phyloP scores from a whole-genome alignment of 2,888 invertebrate genomes.

The Chrysolina americana region DNA sequence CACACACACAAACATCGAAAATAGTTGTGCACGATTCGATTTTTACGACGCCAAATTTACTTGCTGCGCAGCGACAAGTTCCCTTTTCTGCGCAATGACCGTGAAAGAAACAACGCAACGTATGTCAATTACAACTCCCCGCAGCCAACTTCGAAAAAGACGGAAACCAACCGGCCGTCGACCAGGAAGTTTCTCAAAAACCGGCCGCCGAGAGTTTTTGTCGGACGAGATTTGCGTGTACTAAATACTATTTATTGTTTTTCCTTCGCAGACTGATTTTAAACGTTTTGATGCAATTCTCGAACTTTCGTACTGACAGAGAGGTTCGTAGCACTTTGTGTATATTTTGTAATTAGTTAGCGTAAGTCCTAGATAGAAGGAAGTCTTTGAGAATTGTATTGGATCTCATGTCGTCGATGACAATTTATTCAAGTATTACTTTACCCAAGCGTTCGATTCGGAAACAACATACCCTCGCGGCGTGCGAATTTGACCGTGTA shows the following conservation, averaged over 20 bases:
- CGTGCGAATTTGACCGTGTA: too few species aligned
- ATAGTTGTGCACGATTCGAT: too few species aligned
- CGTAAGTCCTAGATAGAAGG: constrained; percentile 42
- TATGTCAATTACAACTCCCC: constrained; percentile 38
- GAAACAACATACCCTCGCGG: constrained; percentile 17
- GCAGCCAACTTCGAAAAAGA: constrained; percentile 24
- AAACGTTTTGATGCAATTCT: constrained; percentile 53
- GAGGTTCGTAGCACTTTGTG: constrained; percentile 48
- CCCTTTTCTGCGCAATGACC: neutral
- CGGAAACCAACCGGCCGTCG: neutral
- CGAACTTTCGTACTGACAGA: constrained; percentile 43
- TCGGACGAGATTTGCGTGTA: constrained; percentile 37
- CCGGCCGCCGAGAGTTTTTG: constrained; percentile 24
- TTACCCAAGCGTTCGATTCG: constrained; percentile 31
- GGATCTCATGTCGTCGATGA: constrained; percentile 57
- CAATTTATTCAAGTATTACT: constrained; percentile 59
- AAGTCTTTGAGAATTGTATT: constrained; percentile 50
- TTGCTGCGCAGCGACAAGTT: neutral
- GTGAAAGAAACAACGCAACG: constrained; percentile 32
- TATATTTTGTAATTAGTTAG: constrained; percentile 55
- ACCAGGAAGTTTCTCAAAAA: constrained; percentile 8
- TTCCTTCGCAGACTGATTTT: constrained; percentile 59
- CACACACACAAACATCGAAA: too few species aligned
- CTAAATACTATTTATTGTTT: constrained; percentile 32
- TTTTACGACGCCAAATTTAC: too few species aligned